Base-by-base conservation (phyloP, 92 coral and sea anemone species). In the Palythoa caribaeorum region DNA sequence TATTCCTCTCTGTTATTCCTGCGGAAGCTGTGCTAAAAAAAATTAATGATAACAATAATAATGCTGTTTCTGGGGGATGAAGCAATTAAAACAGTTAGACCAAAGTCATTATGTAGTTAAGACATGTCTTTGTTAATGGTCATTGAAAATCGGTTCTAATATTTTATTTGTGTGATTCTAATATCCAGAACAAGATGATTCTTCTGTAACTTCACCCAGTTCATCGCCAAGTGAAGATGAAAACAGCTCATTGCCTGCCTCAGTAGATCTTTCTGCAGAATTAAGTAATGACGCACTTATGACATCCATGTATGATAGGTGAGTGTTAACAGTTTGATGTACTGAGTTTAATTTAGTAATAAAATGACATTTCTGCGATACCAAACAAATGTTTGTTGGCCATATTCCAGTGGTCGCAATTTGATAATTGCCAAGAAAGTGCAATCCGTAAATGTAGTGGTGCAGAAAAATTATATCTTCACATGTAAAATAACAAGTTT, bases 151-250 rank as follows among this genome's bases (percentile, higher is more conserved):
- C 47, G 6, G 1, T 5, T 11, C 5, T 70, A 8, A 36, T 35
- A 35, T 9, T 13, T 4, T 63, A 16, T 17, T 17, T 17, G 9
- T 70, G n/a, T 35, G n/a, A 21, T 65, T 44, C 50, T 78, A 12
- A 21, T 6, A 66, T 36, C 16, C 35, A 57, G 84, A 51, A 17
- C 37, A 89, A 94, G 98, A 92, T 71, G 99, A 97, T 54, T 91
- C 98, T 1, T 95, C 95, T 89, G 96, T 97, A 59, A 97, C 99
- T 10, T 98, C 99, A 5, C 94, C 98, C 28, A 95, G 97, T 62
- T 95, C 99, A 63, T 98, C 99, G 9, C 99, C 99, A 10, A 85
- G 86, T 38, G 97, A 92, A 72, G 91, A 90, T 15, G 98, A 94
- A 20, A 88, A 78, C 73, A 55, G 48, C 76, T 54, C 88, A 15